Evolutionary conservation across 2,113 vertebrate species (phyloP).

Genomic region (Nettapus auritus): DNA sequence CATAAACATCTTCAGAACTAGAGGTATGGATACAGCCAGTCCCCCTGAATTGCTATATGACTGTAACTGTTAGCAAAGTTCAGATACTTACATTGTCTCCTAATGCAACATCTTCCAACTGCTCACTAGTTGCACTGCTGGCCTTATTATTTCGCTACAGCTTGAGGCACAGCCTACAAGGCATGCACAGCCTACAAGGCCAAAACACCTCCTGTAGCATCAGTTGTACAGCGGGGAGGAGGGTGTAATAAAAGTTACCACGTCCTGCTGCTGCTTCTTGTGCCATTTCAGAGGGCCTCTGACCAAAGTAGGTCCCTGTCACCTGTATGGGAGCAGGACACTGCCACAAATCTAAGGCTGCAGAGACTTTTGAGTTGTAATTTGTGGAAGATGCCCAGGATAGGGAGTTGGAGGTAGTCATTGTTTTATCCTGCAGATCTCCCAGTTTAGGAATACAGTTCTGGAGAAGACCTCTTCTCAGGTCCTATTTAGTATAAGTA

Average conservation of each 20-base stretch:
- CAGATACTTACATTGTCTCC: not conserved
- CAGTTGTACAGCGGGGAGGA: not conserved
- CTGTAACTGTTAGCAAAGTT: not conserved
- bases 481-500: not conserved
- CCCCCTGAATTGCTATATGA: not conserved
- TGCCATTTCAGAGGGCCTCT: not conserved
- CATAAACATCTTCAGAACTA: not conserved
- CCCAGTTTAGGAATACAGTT: not conserved
- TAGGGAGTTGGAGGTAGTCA: not conserved
- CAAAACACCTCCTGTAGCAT: not conserved
- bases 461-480: not conserved
- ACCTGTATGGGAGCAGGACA: not conserved
- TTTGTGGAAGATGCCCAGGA: not conserved
- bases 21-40: not conserved
- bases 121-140: not conserved
- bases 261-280: not conserved
- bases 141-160: not conserved
- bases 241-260: not conserved
- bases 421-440: not conserved
- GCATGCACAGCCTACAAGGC: too few species aligned
- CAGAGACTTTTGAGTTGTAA: not conserved
- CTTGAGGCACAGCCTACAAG: not conserved
- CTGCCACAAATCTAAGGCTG: not conserved
- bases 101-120: too few species aligned
- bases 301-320: not conserved